These are phyloP conservation scores for Amazona vittata DNA, from an alignment of 2,113 vertebrate genomes.

Conservation along the genomic window DNA sequence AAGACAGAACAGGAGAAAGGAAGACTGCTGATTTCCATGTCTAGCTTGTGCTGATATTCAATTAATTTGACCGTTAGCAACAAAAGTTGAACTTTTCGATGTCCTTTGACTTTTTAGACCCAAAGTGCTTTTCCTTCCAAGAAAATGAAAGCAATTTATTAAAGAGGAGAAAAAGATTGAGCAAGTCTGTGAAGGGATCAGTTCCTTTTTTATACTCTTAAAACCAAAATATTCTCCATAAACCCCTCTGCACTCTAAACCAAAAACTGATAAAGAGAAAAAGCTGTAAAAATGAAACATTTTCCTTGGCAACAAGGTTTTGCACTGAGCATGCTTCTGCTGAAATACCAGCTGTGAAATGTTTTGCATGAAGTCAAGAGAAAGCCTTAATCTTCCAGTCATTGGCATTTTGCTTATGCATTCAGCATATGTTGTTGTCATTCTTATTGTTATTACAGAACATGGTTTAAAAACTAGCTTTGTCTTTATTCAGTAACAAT, in stretches of 20 bases:
- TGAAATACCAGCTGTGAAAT: slow-evolving; percentile 32
- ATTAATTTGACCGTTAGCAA: not conserved
- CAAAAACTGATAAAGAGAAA: not conserved
- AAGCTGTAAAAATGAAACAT: slow-evolving; percentile 52
- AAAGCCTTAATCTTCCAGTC: slow-evolving; percentile 8
- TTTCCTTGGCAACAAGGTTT: slow-evolving; percentile 53
- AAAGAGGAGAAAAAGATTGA: not conserved
- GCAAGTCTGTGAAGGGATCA: not conserved
- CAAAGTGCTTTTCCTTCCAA: not conserved
- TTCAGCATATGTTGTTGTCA: not conserved
- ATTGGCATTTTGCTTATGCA: not conserved
- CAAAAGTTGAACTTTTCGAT: not conserved
- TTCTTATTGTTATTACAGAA: not conserved
- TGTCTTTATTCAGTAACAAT: slow-evolving; percentile 25
- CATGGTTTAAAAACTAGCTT: not conserved
- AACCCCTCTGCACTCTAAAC: slow-evolving; percentile 6
- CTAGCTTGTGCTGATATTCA: not conserved
- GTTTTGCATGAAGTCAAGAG: slow-evolving; percentile 17
- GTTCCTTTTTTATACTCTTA: not conserved
- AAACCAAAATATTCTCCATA: not conserved
- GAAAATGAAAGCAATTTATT: not conserved
- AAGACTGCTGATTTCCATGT: not conserved
- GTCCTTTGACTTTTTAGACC: not conserved
- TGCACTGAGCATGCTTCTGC: not conserved
- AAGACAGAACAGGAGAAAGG: not conserved